phyloP scores from a whole-genome alignment of 92 coral and sea anemone species.

The Phenganax marumi region DNA sequence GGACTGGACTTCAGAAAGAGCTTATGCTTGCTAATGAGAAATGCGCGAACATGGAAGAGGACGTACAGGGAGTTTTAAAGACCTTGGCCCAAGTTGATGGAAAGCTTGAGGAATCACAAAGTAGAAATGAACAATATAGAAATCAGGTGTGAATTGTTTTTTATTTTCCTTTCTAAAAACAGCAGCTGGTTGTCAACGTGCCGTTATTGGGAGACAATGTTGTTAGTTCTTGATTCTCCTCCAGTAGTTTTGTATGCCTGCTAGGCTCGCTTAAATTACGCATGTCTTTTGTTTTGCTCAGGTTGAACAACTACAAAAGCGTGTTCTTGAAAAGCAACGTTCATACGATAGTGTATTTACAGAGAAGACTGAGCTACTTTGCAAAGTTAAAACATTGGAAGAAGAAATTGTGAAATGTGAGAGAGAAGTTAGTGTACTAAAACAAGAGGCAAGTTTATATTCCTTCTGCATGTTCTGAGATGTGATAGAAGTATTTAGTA shows the following conservation, averaged over 20 bases:
- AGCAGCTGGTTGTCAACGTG: too few species aligned
- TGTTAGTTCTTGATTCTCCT: too few species aligned
- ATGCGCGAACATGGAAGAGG: slow-evolving; percentile 70
- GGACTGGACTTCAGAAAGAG: slow-evolving; percentile 66
- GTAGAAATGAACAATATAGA: slow-evolving; percentile 23
- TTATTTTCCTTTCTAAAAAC: neutral
- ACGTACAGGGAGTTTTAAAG: slow-evolving; percentile 61
- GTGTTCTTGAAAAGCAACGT: slow-evolving; percentile 30
- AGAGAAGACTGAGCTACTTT: slow-evolving; percentile 18
- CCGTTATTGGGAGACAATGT: too few species aligned
- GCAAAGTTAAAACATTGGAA: slow-evolving; percentile 73
- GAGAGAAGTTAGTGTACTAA: slow-evolving; percentile 59
- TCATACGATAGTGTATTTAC: slow-evolving; percentile 17
- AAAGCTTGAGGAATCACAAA: slow-evolving; percentile 61
- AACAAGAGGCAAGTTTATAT: slow-evolving; percentile 43
- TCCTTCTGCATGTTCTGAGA: neutral
- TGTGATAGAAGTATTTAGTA: neutral
- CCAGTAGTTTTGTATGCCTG: too few species aligned
- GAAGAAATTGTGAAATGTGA: slow-evolving; percentile 63
- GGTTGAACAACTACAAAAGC: slow-evolving; percentile 21
- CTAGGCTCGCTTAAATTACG: too few species aligned
- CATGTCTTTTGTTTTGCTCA: neutral
- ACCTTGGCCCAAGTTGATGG: slow-evolving; percentile 62
- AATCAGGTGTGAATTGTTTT: neutral
- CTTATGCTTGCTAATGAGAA: slow-evolving; percentile 65